Conservation (phyloP, 2,888 invertebrate genomes). For the Tyria jacobaeae region DNA sequence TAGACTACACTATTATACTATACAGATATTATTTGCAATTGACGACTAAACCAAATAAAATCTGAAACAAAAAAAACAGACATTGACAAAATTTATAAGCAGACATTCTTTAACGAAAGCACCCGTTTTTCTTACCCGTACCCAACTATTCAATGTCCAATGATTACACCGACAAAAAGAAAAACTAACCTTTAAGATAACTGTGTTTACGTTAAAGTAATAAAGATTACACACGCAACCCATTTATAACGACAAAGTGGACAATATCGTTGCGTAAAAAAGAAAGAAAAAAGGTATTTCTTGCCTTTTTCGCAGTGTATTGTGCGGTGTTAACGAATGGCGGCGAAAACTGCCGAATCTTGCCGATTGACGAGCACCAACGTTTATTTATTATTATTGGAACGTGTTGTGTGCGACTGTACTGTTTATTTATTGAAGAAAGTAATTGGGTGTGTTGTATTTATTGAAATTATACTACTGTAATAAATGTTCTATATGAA, state of each 20-base stretch:
- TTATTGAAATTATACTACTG: not conserved
- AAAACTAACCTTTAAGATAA: constrained; percentile 52
- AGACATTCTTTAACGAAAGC: constrained; percentile 35
- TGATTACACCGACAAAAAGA: constrained; percentile 35
- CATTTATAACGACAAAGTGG: constrained; percentile 55
- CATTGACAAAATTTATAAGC: constrained; percentile 41
- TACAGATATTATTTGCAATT: too few species aligned
- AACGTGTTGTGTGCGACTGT: constrained; percentile 43
- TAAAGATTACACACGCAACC: constrained; percentile 52
- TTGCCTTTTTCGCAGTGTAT: constrained; percentile 45
- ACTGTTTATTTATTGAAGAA: constrained; percentile 33
- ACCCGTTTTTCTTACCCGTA: constrained; percentile 37
- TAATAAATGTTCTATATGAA: not conserved
- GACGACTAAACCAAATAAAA: not conserved
- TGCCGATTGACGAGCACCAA: constrained; percentile 38
- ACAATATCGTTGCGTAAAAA: constrained; percentile 52
- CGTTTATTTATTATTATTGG: constrained; percentile 47
- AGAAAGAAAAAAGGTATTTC: constrained; percentile 43
- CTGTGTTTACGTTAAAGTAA: constrained; percentile 53
- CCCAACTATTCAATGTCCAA: constrained; percentile 49
- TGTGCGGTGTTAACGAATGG: constrained; percentile 51
- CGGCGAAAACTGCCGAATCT: constrained; percentile 46
- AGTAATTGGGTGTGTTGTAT: constrained; percentile 17
- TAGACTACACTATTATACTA: too few species aligned
- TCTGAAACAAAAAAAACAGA: constrained; percentile 20